These are phyloP conservation scores for Diploscapter pachys DNA, from an alignment of 1,140 invertebrate genomes.

Conservation along the genomic window DNA sequence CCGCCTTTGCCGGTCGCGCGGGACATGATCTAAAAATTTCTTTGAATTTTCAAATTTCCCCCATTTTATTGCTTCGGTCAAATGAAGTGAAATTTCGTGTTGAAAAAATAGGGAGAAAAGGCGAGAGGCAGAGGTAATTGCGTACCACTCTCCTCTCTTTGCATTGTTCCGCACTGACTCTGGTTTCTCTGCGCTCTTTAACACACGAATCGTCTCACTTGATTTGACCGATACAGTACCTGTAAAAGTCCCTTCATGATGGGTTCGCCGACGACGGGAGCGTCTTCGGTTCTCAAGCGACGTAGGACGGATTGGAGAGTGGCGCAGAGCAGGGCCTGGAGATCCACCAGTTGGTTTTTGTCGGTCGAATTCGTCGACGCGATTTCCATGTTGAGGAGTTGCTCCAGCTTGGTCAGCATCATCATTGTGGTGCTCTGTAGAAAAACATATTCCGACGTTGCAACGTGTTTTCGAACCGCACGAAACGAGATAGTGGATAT, in stretches of 20 bases:
- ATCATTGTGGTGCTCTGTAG: constrained; percentile 87
- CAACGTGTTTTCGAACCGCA: too few relatives aligned
- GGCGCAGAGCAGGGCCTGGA: constrained; percentile 92
- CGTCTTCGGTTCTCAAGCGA: constrained; percentile 75
- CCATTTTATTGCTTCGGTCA: too few relatives aligned
- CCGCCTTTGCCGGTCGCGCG: constrained; percentile 77
- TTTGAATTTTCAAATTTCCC: too few relatives aligned
- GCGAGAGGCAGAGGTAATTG: too few relatives aligned
- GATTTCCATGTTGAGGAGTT: constrained; percentile 86
- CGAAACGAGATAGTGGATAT: too few relatives aligned
- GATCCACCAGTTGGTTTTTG: constrained; percentile 79
- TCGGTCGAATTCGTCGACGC: constrained; percentile 22
- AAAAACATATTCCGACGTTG: constrained; percentile 17
- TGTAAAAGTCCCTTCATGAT: constrained; percentile 83
- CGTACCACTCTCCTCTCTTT: too few relatives aligned
- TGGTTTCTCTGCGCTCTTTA: too few relatives aligned
- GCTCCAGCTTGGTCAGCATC: constrained; percentile 85
- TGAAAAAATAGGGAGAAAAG: too few relatives aligned
- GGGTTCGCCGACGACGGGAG: constrained; percentile 71
- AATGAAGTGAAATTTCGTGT: too few relatives aligned
- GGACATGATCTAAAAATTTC: constrained; percentile 42
- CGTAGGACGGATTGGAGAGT: constrained; percentile 75
- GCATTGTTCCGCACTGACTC: too few relatives aligned
- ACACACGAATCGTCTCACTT: too few relatives aligned
- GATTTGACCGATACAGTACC: too few relatives aligned